These are phyloP conservation scores for Hippoglossus hippoglossus DNA, from an alignment of 2,797 vertebrate species.

Conservation along the genomic window DNA sequence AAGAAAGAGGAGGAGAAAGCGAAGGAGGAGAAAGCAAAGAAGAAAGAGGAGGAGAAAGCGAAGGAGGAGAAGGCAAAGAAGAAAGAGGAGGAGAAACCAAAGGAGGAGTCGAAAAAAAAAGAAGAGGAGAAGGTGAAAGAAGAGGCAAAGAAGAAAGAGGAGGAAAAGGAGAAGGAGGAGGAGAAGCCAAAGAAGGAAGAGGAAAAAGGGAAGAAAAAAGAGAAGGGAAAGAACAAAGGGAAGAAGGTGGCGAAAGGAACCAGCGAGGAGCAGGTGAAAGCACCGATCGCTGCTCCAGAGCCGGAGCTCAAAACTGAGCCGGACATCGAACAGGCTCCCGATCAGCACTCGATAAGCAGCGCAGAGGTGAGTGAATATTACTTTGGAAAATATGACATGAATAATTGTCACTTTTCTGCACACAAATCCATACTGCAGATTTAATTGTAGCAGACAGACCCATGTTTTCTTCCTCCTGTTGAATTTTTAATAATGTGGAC, in stretches of 20 bases:
- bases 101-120: constrained; percentile 30
- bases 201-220: constrained; percentile 56
- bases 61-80: constrained; percentile 20
- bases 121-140: constrained; percentile 36
- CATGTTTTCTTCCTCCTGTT: constrained; percentile 24
- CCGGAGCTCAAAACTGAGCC: constrained; percentile 90
- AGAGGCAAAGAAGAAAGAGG: constrained; percentile 33
- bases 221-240: constrained; percentile 39
- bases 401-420: no score
- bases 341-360: constrained; percentile 93
- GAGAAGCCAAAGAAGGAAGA: constrained; percentile 53
- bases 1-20: constrained; percentile 40
- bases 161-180: constrained; percentile 31
- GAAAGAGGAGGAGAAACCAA: constrained; percentile 13
- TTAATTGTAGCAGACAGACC: constrained; percentile 15
- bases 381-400: neutral
- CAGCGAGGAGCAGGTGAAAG: constrained; percentile 83
- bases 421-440: constrained; percentile 26
- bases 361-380: constrained; percentile 85
- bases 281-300: constrained; percentile 94
- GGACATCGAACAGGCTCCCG: constrained; percentile 81
- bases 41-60: constrained; percentile 55
- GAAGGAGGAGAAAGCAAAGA: constrained; percentile 42
- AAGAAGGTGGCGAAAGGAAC: constrained; percentile 43
- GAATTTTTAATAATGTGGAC: constrained; percentile 51